Conservation (phyloP, 2,888 invertebrate species). For the Ganaspis brasiliensis region DNA sequence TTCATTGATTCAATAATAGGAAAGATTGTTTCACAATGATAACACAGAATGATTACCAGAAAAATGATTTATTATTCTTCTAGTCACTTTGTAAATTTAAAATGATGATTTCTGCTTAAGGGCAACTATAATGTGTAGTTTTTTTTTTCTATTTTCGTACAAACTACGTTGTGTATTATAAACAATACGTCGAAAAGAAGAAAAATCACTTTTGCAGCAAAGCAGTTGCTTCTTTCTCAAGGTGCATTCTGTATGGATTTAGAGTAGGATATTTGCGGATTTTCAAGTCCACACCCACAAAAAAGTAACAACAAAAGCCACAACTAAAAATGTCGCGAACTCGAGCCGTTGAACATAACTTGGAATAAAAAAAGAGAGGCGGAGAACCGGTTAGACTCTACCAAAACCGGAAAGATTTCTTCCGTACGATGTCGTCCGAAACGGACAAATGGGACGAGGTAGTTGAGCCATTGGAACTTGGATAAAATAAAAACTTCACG, state of each 20-base stretch:
- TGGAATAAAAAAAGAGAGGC: conserved; percentile 48
- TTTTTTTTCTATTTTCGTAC: no score
- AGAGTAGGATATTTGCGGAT: conserved; percentile 34
- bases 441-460: conserved; percentile 77
- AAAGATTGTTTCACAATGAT: no score
- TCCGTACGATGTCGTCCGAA: conserved; percentile 74
- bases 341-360: conserved; percentile 40
- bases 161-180: no score
- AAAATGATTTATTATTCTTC: no score
- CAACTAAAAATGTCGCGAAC: conserved; percentile 42
- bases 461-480: conserved; percentile 68
- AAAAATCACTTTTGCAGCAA: not conserved
- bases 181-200: no score
- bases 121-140: not conserved
- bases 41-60: no score
- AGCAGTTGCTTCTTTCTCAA: not conserved
- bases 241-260: not conserved
- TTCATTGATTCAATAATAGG: no score
- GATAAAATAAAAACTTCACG: conserved; percentile 68
- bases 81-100: no score
- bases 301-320: conserved; percentile 34
- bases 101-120: no score
- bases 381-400: conserved; percentile 74
- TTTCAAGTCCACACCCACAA: not conserved
- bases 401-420: conserved; percentile 78